Conservation (phyloP, 2,113 vertebrate species). For the rat (Rattus norvegicus) region DNA sequence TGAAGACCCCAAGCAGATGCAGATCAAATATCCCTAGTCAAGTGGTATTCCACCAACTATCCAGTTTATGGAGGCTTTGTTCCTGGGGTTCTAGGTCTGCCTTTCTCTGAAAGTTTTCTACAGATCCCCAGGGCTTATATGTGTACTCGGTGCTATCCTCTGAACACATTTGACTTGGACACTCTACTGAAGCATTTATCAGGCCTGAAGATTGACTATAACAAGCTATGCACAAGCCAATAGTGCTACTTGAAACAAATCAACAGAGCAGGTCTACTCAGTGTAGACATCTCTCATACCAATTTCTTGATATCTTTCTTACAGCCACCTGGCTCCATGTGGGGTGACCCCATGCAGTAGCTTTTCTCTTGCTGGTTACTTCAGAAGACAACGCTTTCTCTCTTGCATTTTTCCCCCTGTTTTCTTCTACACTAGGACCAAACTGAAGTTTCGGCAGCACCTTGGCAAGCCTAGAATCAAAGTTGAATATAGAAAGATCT, state of each 20-base stretch:
- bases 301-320: background rate
- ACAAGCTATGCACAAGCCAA: background rate
- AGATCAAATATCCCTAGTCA: background rate
- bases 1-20: background rate
- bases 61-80: background rate
- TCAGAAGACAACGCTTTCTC: background rate
- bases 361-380: background rate
- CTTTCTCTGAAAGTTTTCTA: background rate
- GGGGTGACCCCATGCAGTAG: accelerated
- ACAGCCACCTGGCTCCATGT: background rate
- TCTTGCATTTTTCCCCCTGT: background rate
- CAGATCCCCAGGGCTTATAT: background rate
- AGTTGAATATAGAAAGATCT: background rate
- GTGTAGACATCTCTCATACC: background rate
- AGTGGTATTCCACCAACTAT: background rate
- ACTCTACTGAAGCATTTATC: accelerated
- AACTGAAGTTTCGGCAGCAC: background rate
- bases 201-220: background rate
- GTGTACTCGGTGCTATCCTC: background rate
- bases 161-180: background rate
- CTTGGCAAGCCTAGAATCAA: slow-evolving; percentile 15
- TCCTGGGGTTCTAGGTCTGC: background rate
- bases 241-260: background rate
- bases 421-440: background rate
- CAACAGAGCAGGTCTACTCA: background rate